These are phyloP conservation scores for Lordiphosa andalusiaca DNA, from an alignment of 2,888 invertebrate genomes.

Conservation along the genomic window DNA sequence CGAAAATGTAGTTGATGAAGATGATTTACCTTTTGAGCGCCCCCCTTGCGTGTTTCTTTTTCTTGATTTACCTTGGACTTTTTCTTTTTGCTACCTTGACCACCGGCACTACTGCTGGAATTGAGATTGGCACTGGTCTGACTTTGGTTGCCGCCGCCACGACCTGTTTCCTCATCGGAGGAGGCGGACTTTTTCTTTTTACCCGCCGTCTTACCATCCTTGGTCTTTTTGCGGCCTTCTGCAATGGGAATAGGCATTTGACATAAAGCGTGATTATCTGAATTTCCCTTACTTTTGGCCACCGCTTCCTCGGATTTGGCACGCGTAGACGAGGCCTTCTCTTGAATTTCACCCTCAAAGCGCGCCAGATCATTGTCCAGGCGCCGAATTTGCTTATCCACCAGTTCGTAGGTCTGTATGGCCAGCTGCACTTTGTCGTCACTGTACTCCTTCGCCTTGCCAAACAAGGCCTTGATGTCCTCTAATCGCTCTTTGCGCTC, in stretches of 20 bases:
- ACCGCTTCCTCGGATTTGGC: slow-evolving; percentile 85
- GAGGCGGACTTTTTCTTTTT: slow-evolving; percentile 83
- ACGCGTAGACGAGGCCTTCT: slow-evolving; percentile 91
- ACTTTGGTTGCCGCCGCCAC: slow-evolving; percentile 49
- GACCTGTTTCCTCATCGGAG: slow-evolving; percentile 77
- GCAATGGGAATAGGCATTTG: slow-evolving; percentile 12
- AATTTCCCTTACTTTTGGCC: slow-evolving; percentile 82
- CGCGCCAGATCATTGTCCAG: slow-evolving; percentile 97
- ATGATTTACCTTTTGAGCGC: slow-evolving; percentile 80
- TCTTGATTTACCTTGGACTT: slow-evolving; percentile 81
- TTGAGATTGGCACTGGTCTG: slow-evolving; percentile 42
- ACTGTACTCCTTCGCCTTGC: slow-evolving; percentile 96
- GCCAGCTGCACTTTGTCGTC: slow-evolving; percentile 99
- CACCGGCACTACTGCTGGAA: slow-evolving; percentile 62
- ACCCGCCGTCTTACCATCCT: slow-evolving; percentile 83
- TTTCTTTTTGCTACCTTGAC: slow-evolving; percentile 80
- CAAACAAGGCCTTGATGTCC: slow-evolving; percentile 91
- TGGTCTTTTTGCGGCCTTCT: slow-evolving; percentile 87
- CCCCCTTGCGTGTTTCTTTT: slow-evolving; percentile 81
- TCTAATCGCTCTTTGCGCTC: slow-evolving; percentile 89
- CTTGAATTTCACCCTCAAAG: slow-evolving; percentile 98
- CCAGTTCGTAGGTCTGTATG: slow-evolving; percentile 98
- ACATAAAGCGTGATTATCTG: neutral
- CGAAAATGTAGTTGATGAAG: slow-evolving; percentile 40
- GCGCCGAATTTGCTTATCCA: slow-evolving; percentile 97